phyloP scores from a whole-genome alignment of 1,140 invertebrate species.

The Papilio glaucus region DNA sequence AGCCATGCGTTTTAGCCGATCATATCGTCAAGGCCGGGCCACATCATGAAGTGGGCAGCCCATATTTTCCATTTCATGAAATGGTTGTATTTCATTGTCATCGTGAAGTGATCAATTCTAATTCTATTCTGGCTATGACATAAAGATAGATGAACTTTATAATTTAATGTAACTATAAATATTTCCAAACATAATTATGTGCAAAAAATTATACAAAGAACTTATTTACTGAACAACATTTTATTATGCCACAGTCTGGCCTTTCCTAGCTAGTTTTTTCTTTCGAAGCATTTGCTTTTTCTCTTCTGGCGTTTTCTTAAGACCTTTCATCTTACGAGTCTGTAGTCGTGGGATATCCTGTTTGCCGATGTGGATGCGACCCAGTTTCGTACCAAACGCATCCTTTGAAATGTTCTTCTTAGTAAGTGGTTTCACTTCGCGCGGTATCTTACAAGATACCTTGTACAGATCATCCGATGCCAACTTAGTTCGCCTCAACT shows the following conservation, averaged over 20 bases:
- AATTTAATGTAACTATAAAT: no score
- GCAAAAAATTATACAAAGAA: background rate
- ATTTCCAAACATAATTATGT: no score
- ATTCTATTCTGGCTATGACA: no score
- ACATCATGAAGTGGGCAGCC: no score
- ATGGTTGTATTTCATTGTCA: no score
- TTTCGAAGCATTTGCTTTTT: slow-evolving; percentile 85
- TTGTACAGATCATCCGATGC: slow-evolving; percentile 96
- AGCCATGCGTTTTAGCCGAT: no score
- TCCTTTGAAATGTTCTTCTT: slow-evolving; percentile 96
- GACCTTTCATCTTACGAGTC: slow-evolving; percentile 96
- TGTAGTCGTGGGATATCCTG: slow-evolving; percentile 95
- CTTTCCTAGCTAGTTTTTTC: slow-evolving; percentile 77
- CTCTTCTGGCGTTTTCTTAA: slow-evolving; percentile 90
- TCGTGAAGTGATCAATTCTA: no score
- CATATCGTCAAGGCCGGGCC: no score
- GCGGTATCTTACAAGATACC: slow-evolving; percentile 92
- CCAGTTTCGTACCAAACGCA: slow-evolving; percentile 94
- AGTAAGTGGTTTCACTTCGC: slow-evolving; percentile 90
- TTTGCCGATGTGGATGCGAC: slow-evolving; percentile 95
- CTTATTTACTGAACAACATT: background rate
- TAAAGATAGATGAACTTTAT: no score
- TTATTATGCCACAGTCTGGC: slow-evolving; percentile 39
- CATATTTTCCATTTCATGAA: no score
- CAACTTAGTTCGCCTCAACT: slow-evolving; percentile 92